Percentiles rank a stretch among this genome's conserved stretches.
Conservation (phyloP, 2,797 vertebrate species). For the Antennarius maculatus region DNA sequence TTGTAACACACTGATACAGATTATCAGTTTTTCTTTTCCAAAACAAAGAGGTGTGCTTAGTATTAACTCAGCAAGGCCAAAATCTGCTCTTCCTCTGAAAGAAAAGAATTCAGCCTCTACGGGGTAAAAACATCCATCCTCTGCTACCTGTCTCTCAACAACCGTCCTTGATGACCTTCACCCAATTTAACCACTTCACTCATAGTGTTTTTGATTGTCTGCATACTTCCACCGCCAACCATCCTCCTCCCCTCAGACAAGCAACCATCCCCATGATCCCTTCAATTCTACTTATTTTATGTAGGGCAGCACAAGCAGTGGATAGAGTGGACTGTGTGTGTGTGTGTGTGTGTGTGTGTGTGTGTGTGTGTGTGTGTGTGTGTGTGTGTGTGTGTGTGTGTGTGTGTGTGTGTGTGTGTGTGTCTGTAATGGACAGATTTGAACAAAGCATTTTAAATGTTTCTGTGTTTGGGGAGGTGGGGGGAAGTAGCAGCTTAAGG, state of each 20-base stretch:
- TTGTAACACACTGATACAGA: not conserved
- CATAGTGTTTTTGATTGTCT: not conserved
- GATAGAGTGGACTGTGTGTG: not conserved
- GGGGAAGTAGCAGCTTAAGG: slow-evolving; percentile 40
- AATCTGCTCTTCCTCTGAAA: not conserved
- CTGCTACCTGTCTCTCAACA: not conserved
- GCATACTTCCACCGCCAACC: not conserved
- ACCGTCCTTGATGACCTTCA: not conserved
- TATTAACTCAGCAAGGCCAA: not conserved
- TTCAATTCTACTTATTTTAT: slow-evolving; percentile 35
- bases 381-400: too few species aligned
- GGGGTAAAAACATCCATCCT: too few species aligned
- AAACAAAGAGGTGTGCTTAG: not conserved
- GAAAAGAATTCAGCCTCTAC: not conserved
- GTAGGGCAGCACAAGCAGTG: slow-evolving; percentile 35
- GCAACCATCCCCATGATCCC: slow-evolving; percentile 1
- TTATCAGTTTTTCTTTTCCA: not conserved
- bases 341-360: slow-evolving; percentile 1
- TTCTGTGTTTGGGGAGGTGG: slow-evolving; percentile 8
- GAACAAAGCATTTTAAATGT: slow-evolving; percentile 44
- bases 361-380: slow-evolving; percentile 1
- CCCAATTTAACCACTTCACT: not conserved
- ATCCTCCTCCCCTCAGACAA: not conserved
- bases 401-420: slow-evolving; percentile 4
- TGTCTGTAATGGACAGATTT: slow-evolving; percentile 18